These are phyloP conservation scores for Buceros bicornis DNA, from an alignment of 2,797 vertebrate genomes.

Conservation along the genomic window DNA sequence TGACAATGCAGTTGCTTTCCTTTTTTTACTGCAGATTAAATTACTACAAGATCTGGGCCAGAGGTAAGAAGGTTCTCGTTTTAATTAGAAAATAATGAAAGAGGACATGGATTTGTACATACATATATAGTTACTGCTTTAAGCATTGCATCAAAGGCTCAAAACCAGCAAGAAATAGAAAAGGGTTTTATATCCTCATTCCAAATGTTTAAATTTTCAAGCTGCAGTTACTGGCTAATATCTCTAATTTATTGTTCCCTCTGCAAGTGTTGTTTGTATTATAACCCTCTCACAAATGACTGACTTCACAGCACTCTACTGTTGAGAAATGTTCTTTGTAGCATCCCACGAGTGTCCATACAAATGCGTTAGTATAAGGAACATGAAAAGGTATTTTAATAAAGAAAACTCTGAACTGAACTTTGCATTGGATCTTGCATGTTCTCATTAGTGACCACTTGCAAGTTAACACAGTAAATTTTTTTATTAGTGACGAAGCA, in stretches of 20 bases:
- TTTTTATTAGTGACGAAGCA: background rate
- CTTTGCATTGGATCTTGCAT: slow-evolving; percentile 41
- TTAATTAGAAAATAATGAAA: slow-evolving; percentile 6
- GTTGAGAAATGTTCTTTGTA: background rate
- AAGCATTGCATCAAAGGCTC: slow-evolving; percentile 4
- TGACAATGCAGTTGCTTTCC: background rate
- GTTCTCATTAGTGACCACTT: slow-evolving; percentile 10
- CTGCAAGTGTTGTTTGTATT: slow-evolving; percentile 59
- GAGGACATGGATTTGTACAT: background rate
- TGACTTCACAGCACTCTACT: background rate
- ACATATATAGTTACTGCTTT: slow-evolving; percentile 18
- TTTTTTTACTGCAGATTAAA: slow-evolving; percentile 35
- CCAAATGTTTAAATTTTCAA: slow-evolving; percentile 22
- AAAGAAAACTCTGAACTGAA: slow-evolving; percentile 78
- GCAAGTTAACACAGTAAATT: background rate
- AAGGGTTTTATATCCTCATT: slow-evolving; percentile 13
- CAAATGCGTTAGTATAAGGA: slow-evolving; percentile 21
- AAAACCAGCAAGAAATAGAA: slow-evolving; percentile 30
- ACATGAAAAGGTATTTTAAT: slow-evolving; percentile 70
- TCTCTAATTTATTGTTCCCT: slow-evolving; percentile 80
- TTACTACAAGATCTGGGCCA: slow-evolving; percentile 1
- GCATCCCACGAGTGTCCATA: background rate
- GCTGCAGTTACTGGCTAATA: slow-evolving; percentile 58
- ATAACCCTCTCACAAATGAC: slow-evolving; percentile 1
- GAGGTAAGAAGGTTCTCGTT: slow-evolving; percentile 32